Conservation (phyloP, 64 coral and sea anemone species). For the Stichodactyla helianthus region DNA sequence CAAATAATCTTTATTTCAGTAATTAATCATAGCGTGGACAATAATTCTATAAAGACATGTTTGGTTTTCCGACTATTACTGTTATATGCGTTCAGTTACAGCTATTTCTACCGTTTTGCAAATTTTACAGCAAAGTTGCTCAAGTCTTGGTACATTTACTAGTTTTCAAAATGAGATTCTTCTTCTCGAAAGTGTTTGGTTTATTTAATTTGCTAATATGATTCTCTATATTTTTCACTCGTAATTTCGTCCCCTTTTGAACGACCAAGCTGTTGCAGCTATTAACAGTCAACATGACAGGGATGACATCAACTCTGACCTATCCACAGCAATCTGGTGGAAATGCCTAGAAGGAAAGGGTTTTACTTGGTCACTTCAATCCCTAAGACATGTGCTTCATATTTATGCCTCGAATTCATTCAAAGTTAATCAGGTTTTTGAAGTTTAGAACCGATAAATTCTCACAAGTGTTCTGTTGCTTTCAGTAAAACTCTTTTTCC, state of each 20-base stretch:
- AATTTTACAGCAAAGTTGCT: no score
- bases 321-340: background rate
- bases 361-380: background rate
- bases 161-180: background rate
- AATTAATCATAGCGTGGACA: background rate
- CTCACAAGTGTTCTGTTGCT: background rate
- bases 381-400: no score
- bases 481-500: background rate
- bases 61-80: background rate
- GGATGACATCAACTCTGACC: background rate
- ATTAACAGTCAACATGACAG: background rate
- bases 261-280: background rate
- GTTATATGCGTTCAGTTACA: no score
- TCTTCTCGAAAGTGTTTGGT: no score
- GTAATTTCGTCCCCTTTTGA: background rate
- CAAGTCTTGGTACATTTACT: no score
- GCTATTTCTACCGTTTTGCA: no score
- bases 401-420: no score
- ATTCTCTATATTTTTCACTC: background rate
- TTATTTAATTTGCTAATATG: background rate
- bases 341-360: background rate
- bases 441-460: background rate
- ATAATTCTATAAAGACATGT: background rate
- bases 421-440: background rate
- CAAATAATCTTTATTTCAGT: background rate